phyloP scores from a whole-genome alignment of 2,797 vertebrate genomes.

The Tenualosa thibaudeaui region DNA sequence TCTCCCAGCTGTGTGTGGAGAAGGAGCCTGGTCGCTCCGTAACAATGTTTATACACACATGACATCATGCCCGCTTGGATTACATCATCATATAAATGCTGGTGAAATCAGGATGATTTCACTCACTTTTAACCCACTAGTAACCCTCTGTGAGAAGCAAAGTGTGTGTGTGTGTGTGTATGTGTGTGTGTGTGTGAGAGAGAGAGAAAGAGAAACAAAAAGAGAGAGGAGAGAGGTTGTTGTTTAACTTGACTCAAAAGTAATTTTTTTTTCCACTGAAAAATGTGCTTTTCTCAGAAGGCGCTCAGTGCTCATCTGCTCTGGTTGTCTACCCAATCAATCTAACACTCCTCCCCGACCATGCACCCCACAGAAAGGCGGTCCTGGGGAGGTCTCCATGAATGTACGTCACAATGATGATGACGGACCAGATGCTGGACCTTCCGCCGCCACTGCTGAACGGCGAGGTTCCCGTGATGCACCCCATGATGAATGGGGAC shows the following conservation, averaged over 20 bases:
- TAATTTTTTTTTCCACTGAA: background rate
- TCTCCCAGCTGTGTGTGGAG: conserved; percentile 29
- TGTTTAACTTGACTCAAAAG: background rate
- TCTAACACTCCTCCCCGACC: background rate
- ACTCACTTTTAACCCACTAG: conserved; percentile 30
- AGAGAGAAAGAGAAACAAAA: background rate
- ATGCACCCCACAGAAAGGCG: conserved; percentile 65
- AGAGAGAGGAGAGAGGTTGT: background rate
- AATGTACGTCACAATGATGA: conserved; percentile 92
- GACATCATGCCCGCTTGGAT: conserved; percentile 46
- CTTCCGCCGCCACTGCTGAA: conserved; percentile 82
- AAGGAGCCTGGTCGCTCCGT: conserved; percentile 28
- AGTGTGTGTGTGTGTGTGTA: conserved; percentile 9
- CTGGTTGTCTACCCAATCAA: background rate
- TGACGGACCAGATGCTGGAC: conserved; percentile 88
- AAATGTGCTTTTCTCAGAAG: background rate
- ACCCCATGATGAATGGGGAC: conserved; percentile 81
- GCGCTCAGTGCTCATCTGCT: conserved; percentile 29
- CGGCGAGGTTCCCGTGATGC: conserved; percentile 85
- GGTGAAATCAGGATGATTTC: conserved; percentile 49
- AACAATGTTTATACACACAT: conserved; percentile 51
- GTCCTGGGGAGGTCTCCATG: conserved; percentile 82
- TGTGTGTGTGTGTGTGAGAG: background rate
- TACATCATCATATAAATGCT: conserved; percentile 52
- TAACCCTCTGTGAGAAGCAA: conserved; percentile 23